phyloP scores from a whole-genome alignment of 64 coral and sea anemone genomes.

The Catalaphyllia jardinei region DNA sequence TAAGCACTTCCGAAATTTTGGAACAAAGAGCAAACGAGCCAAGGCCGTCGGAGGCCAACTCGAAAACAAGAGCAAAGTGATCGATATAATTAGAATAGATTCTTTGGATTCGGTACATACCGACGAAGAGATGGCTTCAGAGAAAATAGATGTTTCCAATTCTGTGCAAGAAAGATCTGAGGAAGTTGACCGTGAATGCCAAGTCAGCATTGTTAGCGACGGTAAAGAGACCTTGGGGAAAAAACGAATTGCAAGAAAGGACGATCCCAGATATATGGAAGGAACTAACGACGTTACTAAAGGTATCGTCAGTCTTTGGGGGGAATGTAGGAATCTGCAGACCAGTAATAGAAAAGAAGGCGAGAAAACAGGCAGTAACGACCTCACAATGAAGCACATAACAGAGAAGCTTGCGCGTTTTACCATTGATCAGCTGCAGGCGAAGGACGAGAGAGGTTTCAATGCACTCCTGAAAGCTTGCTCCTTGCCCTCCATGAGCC shows the following conservation, averaged over 20 bases:
- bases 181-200: not conserved
- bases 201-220: not conserved
- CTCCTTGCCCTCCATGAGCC: constrained; percentile 29
- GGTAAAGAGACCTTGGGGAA: not conserved
- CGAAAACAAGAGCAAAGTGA: no score
- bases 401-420: constrained; percentile 3
- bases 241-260: not conserved
- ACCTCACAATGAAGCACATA: constrained; percentile 6
- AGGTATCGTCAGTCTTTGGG: constrained; percentile 48
- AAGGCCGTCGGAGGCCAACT: no score
- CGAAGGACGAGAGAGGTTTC: constrained; percentile 29
- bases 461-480: constrained; percentile 62
- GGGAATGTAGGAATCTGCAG: not conserved
- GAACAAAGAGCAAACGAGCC: no score
- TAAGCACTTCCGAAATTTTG: no score
- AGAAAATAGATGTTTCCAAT: no score
- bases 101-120: not conserved
- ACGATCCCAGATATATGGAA: not conserved
- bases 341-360: not conserved
- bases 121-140: not conserved
- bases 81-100: no score
- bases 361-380: not conserved
- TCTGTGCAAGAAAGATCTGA: not conserved
- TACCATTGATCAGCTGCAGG: not conserved
- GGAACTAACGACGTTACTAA: constrained; percentile 52